Evolutionary conservation across 37 sponge, comb jelly and placozoan species (phyloP).

Genomic region (Halichondria panicea): DNA sequence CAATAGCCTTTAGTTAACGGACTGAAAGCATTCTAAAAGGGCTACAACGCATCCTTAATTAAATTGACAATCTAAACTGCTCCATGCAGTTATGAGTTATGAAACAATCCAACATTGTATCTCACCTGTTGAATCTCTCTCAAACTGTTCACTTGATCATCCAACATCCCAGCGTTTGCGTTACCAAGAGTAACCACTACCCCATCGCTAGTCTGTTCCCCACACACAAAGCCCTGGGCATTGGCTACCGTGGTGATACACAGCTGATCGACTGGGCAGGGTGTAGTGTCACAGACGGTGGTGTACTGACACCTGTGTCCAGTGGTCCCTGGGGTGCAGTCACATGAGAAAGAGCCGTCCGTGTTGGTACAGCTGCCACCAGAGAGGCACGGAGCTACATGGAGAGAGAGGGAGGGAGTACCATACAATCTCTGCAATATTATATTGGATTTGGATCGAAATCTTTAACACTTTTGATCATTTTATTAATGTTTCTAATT

Average conservation of each 20-base stretch:
- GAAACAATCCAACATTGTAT: no score
- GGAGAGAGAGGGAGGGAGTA: no score
- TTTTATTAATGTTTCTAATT: background rate
- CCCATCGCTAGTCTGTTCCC: background rate
- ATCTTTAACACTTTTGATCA: background rate
- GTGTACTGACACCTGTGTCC: slow-evolving; percentile 60
- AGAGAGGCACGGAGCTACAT: slow-evolving; percentile 63
- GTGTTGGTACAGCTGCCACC: slow-evolving; percentile 60
- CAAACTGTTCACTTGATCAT: slow-evolving; percentile 31
- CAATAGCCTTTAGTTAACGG: no score
- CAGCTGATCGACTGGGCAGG: slow-evolving; percentile 23
- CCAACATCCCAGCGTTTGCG: background rate
- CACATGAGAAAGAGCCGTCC: slow-evolving; percentile 50
- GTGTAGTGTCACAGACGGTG: slow-evolving; percentile 22
- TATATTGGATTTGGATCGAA: background rate
- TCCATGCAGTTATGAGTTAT: no score
- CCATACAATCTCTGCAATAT: background rate
- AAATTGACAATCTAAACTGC: no score
- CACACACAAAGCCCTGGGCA: slow-evolving; percentile 44
- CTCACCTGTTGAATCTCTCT: slow-evolving; percentile 2
- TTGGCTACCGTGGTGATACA: slow-evolving; percentile 56
- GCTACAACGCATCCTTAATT: no score
- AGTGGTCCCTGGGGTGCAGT: slow-evolving; percentile 37
- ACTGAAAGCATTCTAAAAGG: no score
- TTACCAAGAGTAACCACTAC: background rate